Conservation (phyloP, 2,113 vertebrate species). For the Neotoma lepida region DNA sequence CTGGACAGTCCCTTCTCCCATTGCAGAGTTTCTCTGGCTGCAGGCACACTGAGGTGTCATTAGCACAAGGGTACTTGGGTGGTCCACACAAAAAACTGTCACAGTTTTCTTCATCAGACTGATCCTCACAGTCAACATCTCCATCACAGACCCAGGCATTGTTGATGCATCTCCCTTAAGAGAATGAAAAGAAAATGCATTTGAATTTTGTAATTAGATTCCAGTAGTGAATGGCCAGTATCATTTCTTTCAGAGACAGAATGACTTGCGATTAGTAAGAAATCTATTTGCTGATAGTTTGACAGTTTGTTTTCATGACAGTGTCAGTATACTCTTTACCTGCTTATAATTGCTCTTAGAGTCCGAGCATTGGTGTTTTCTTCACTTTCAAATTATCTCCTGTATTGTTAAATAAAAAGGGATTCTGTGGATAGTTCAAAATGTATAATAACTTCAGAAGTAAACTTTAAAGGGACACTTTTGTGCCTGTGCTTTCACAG, state of each 20-base stretch:
- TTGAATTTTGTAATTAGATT: slow-evolving; percentile 33
- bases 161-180: slow-evolving; percentile 97
- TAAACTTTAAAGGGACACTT: background rate
- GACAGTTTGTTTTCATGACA: slow-evolving; percentile 32
- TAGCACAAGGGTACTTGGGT: slow-evolving; percentile 97
- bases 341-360: background rate
- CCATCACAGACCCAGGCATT: slow-evolving; percentile 99
- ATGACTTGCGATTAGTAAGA: background rate
- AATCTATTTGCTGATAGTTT: slow-evolving; percentile 13
- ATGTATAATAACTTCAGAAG: background rate
- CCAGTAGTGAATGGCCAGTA: background rate
- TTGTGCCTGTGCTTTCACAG: background rate
- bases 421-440: background rate
- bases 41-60: slow-evolving; percentile 94
- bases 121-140: slow-evolving; percentile 98
- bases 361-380: background rate
- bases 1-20: slow-evolving; percentile 93
- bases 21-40: slow-evolving; percentile 97
- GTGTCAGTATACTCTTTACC: background rate
- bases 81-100: slow-evolving; percentile 93
- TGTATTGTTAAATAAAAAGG: background rate
- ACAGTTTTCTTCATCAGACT: slow-evolving; percentile 96
- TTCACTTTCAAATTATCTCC: slow-evolving; percentile 20
- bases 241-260: background rate
- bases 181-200: slow-evolving; percentile 81